phyloP scores from a whole-genome alignment of 2,797 vertebrate genomes.

The Hippocampus kuda region DNA sequence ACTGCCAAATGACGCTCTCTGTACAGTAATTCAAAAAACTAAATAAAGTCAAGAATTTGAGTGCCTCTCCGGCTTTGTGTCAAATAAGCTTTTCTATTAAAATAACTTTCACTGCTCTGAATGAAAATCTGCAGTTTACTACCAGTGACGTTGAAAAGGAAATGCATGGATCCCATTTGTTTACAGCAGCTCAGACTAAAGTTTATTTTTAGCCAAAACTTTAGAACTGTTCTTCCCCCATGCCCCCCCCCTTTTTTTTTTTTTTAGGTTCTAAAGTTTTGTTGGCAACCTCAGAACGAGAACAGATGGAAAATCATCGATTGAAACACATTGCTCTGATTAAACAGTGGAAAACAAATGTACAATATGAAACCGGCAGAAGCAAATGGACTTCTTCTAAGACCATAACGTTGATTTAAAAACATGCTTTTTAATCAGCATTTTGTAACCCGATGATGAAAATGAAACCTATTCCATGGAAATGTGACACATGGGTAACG shows the following conservation, averaged over 20 bases:
- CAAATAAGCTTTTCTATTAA: neutral
- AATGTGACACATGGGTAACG: neutral
- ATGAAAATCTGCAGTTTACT: neutral
- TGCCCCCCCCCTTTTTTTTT: too few species aligned
- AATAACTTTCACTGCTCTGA: neutral
- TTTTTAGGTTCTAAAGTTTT: neutral
- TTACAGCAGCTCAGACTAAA: neutral
- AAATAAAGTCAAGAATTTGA: neutral
- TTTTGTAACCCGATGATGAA: neutral
- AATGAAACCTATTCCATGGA: neutral
- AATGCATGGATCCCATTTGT: neutral
- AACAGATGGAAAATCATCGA: neutral
- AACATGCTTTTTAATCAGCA: neutral
- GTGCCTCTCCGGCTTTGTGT: neutral
- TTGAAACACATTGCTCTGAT: neutral
- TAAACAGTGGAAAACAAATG: neutral
- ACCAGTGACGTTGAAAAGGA: neutral
- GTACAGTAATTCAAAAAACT: neutral
- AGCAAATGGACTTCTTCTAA: neutral
- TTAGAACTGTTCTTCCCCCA: too few species aligned
- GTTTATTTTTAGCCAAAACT: neutral
- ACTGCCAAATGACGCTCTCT: neutral
- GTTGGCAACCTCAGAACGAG: neutral
- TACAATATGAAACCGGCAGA: neutral
- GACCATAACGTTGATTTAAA: neutral